Base-by-base conservation (phyloP, 1,140 invertebrate species). In the Drosophila leontia region DNA sequence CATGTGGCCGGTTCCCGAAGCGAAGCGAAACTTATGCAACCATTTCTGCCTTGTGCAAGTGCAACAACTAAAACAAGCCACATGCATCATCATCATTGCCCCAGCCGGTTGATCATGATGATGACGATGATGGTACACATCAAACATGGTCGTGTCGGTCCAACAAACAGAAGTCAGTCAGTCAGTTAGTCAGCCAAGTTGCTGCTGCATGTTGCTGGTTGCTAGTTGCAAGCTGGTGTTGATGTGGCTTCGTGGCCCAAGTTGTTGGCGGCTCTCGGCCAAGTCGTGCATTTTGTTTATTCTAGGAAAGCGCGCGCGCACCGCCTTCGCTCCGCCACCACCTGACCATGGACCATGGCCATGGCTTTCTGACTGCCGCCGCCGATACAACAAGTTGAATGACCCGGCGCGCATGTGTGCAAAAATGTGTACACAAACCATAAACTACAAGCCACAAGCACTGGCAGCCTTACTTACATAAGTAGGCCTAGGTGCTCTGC, bases 341-440 rank as follows among this genome's bases (percentile, higher is more conserved):
- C 55, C 45, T 82, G 67, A 77, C 79, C 80, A 78, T 82, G 70
- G 81, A 77, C 79, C 75, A 78, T 82, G 70, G 81, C 81, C 71
- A 47, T 83, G 71, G 84, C 68, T 71, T 67, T 76, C 71, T 87
- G 76, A 62, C 35, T 84, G 78, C 61, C 51, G 47, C 47, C 51
- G 58, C 50, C 13, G 61, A 32, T 35, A 65, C 70, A 45, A 44
- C 47, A 90, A 91, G 85, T 90, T 90, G 86, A 90, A 90, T 82
- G 85, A 90, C 85, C 85, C 82, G 78, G 55, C 86, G 85, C 85
- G 85, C 85, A 90, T 90, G 85, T 90, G 85, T 90, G 85, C 85
- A 90, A 90, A 90, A 90, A 90, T 90, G 85, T 90, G 85, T 90
- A 90, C 85, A 90, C 85, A 90, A 90, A 90, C 85, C 85, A 90